phyloP scores from a whole-genome alignment of 2,113 vertebrate genomes.

The Gallinago undulata region DNA sequence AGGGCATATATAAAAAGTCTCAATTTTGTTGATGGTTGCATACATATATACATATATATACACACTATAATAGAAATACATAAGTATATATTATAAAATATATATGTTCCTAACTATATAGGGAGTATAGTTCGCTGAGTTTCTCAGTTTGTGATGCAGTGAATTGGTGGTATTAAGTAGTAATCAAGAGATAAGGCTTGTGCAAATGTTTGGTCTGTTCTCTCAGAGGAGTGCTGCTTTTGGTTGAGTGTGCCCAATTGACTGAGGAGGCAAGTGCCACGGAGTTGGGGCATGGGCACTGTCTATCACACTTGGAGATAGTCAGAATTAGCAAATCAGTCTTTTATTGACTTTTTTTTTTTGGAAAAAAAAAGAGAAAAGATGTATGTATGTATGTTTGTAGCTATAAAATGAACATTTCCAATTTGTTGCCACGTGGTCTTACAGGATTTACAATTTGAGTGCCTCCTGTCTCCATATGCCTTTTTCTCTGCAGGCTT shows the following conservation, averaged over 20 bases:
- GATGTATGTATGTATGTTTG: not conserved
- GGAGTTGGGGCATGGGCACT: not conserved
- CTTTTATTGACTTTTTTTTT: not conserved
- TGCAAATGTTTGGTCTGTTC: not conserved
- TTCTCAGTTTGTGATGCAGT: not conserved
- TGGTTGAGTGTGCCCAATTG: not conserved
- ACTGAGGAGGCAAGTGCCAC: not conserved
- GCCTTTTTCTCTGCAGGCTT: not conserved
- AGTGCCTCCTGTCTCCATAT: not conserved
- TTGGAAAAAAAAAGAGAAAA: not conserved
- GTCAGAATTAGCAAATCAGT: not conserved
- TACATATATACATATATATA: fast-evolving
- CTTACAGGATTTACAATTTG: not conserved
- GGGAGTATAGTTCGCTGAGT: not conserved
- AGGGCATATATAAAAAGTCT: not conserved
- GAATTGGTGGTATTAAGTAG: not conserved
- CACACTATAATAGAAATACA: not conserved
- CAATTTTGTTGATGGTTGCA: not conserved
- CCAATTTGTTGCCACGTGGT: not conserved
- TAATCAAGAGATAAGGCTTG: not conserved
- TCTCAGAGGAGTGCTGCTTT: not conserved
- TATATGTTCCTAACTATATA: not conserved
- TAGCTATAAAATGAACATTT: not conserved
- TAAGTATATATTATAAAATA: not conserved
- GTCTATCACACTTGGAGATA: not conserved